phyloP scores from a whole-genome alignment of 2,797 vertebrate genomes.

The Setipinna tenuifilis region DNA sequence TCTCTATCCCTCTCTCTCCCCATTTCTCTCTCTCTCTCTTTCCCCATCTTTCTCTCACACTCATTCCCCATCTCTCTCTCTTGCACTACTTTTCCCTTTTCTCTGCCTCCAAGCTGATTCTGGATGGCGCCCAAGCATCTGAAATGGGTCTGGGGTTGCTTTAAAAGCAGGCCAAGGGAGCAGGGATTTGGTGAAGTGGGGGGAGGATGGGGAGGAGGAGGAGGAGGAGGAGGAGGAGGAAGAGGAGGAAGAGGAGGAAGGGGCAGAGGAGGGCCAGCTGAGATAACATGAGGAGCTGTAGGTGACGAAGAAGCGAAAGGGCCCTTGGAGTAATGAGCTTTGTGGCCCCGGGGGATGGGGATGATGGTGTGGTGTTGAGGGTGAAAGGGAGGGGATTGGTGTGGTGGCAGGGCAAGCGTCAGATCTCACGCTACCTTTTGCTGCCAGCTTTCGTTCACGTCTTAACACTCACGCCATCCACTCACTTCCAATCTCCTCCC shows the following conservation, averaged over 20 bases:
- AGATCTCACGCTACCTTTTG: no score
- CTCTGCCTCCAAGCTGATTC: background rate
- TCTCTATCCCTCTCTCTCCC: no score
- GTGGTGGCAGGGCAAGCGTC: no score
- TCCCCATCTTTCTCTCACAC: no score
- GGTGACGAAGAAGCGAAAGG: background rate
- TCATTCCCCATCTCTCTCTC: background rate
- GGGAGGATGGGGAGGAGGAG: no score
- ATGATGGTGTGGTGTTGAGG: constrained; percentile 10
- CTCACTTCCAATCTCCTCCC: no score
- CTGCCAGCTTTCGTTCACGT: no score
- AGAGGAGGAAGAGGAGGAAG: background rate
- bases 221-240: background rate
- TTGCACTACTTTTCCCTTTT: background rate
- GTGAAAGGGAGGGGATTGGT: background rate
- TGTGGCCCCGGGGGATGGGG: background rate
- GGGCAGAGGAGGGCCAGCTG: constrained; percentile 4
- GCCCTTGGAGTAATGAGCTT: constrained; percentile 16
- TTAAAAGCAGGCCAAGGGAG: background rate
- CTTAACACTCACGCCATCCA: no score
- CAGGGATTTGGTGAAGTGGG: background rate
- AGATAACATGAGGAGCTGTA: constrained; percentile 23
- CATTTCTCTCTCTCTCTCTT: no score
- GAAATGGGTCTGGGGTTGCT: background rate
- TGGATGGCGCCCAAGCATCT: background rate